Conservation (phyloP, 2,113 vertebrate species). For the Coregonus clupeaformis region DNA sequence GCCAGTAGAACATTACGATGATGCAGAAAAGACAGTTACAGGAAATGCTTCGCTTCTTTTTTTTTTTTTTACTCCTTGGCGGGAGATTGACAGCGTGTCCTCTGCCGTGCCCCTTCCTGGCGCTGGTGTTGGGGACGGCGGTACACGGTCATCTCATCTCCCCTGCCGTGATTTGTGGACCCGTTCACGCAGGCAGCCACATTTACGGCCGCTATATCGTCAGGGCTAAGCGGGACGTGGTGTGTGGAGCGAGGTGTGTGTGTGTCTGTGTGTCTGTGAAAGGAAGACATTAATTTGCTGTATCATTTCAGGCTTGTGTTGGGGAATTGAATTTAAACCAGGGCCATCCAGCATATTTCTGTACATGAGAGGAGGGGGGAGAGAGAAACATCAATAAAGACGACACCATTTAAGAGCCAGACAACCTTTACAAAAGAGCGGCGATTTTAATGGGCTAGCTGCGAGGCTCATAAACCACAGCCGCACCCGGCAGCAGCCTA, state of each 20-base stretch:
- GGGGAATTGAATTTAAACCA: slow-evolving; percentile 76
- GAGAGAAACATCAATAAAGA: slow-evolving; percentile 77
- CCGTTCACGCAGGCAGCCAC: slow-evolving; percentile 60
- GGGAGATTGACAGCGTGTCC: slow-evolving; percentile 62
- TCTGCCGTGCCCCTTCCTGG: slow-evolving; percentile 39
- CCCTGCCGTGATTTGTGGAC: slow-evolving; percentile 71
- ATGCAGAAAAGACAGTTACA: slow-evolving; percentile 35
- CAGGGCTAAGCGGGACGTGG: slow-evolving; percentile 66
- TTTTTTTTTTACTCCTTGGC: slow-evolving; percentile 26
- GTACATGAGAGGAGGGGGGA: slow-evolving; percentile 50
- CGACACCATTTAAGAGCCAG: slow-evolving; percentile 79
- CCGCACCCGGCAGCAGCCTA: slow-evolving; percentile 46
- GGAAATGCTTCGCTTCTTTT: slow-evolving; percentile 11
- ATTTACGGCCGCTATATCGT: slow-evolving; percentile 69
- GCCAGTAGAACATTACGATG: slow-evolving; percentile 32
- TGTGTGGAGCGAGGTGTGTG: slow-evolving; percentile 45
- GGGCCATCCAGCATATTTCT: slow-evolving; percentile 71
- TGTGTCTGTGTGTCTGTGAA: slow-evolving; percentile 52
- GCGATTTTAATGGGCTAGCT: slow-evolving; percentile 69
- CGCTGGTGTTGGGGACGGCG: slow-evolving; percentile 32
- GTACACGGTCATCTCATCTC: slow-evolving; percentile 44
- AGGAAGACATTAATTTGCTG: slow-evolving; percentile 77
- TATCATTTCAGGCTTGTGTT: slow-evolving; percentile 72
- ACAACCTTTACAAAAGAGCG: slow-evolving; percentile 82
- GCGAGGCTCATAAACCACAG: slow-evolving; percentile 68